These are phyloP conservation scores for Brachyistius frenatus DNA, from an alignment of 2,113 vertebrate genomes.

Conservation along the genomic window DNA sequence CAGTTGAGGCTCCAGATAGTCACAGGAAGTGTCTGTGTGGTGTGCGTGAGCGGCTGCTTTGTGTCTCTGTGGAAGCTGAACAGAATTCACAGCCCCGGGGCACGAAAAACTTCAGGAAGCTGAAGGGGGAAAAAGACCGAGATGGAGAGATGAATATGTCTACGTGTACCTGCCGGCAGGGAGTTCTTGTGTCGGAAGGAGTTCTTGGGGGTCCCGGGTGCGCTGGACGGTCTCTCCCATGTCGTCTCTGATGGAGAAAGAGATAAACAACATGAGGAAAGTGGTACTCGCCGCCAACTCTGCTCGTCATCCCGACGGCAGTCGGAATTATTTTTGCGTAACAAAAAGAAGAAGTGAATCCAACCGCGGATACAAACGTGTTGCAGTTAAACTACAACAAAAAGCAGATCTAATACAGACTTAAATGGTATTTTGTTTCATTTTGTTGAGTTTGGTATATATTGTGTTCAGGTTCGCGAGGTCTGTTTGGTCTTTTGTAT, in stretches of 20 bases:
- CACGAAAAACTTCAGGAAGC: background rate
- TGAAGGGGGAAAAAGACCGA: conserved; percentile 2
- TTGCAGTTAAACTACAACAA: background rate
- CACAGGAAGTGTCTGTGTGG: conserved; percentile 71
- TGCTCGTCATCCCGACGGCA: background rate
- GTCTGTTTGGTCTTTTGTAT: too few species aligned
- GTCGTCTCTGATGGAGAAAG: conserved; percentile 89
- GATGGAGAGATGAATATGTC: conserved; percentile 3
- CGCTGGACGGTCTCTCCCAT: conserved; percentile 93
- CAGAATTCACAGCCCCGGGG: conserved; percentile 44
- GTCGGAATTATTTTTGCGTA: conserved; percentile 9
- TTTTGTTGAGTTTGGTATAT: too few species aligned
- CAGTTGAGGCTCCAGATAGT: conserved; percentile 58
- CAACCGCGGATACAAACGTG: conserved; percentile 18
- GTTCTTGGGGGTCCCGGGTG: conserved; percentile 90
- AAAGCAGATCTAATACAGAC: background rate
- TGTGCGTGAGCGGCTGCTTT: conserved; percentile 55
- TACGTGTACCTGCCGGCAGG: conserved; percentile 88
- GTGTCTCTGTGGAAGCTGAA: conserved; percentile 49
- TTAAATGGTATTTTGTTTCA: too few species aligned
- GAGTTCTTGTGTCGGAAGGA: conserved; percentile 89
- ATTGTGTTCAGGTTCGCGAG: too few species aligned
- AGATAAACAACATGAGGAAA: conserved; percentile 15
- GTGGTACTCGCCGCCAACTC: background rate
- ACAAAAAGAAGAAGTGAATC: conserved; percentile 53